phyloP scores from a whole-genome alignment of 2,888 invertebrate genomes.

The Aporophyla lueneburgensis region DNA sequence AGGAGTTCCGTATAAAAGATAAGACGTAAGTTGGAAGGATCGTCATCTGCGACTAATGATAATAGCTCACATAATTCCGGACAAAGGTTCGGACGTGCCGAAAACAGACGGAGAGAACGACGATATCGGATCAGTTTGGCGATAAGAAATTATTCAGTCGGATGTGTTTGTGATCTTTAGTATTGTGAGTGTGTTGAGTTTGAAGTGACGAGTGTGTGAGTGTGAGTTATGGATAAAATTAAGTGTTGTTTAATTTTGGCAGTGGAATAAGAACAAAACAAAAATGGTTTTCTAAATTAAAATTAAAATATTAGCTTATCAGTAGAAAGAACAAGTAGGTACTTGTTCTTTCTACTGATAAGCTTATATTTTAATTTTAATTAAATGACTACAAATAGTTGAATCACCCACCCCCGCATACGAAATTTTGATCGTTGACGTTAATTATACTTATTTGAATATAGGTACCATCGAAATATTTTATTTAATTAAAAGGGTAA shows the following conservation, averaged over 20 bases:
- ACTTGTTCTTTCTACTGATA: no score
- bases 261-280: neutral
- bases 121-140: constrained; percentile 55
- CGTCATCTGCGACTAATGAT: constrained; percentile 81
- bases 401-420: no score
- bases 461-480: neutral
- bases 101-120: constrained; percentile 63
- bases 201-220: neutral
- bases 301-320: no score
- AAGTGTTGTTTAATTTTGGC: neutral
- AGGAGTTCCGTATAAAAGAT: constrained; percentile 76
- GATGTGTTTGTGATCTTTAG: constrained; percentile 14
- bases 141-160: constrained; percentile 51
- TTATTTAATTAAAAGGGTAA: neutral
- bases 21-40: constrained; percentile 72
- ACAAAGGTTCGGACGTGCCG: constrained; percentile 69
- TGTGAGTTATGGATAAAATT: neutral
- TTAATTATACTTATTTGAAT: no score
- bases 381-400: no score
- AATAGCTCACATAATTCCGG: constrained; percentile 77
- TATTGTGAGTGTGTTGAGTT: constrained; percentile 9
- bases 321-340: no score
- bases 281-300: no score
- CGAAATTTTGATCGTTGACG: no score
- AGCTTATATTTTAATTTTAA: no score